Evolutionary conservation across 2,888 invertebrate species (phyloP).

Genomic region (Exocentrus adspersus): DNA sequence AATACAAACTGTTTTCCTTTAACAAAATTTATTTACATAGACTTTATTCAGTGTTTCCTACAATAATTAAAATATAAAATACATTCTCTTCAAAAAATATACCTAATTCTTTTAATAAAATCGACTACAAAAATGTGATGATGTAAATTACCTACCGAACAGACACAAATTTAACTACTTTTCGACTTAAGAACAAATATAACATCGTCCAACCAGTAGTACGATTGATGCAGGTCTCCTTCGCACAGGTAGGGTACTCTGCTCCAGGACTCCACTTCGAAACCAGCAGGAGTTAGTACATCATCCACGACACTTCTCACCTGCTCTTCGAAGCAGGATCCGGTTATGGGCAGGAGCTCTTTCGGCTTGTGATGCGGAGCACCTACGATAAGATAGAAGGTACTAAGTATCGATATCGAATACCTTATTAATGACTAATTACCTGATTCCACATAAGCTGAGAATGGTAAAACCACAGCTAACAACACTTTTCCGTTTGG

Average conservation of each 20-base stretch:
- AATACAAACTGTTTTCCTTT: too few relatives aligned
- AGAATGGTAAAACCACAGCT: constrained; percentile 94
- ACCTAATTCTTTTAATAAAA: too few relatives aligned
- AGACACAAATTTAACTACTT: constrained; percentile 4
- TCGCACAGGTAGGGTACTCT: constrained; percentile 96
- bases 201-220: constrained; percentile 91
- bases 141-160: too few relatives aligned
- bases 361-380: constrained; percentile 76
- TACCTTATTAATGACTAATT: constrained; percentile 46
- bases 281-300: constrained; percentile 74
- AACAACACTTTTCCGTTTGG: constrained; percentile 81
- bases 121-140: too few relatives aligned
- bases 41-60: too few relatives aligned
- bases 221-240: constrained; percentile 91
- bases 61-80: too few relatives aligned
- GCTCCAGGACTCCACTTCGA: constrained; percentile 84
- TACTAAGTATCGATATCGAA: too few relatives aligned
- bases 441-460: constrained; percentile 93
- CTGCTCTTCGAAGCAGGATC: constrained; percentile 81
- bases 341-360: constrained; percentile 75
- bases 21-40: too few relatives aligned
- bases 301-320: constrained; percentile 74
- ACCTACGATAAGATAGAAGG: too few relatives aligned
- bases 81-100: too few relatives aligned
- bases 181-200: constrained; percentile 78